Percentiles rank a stretch among this genome's conserved stretches.
Conservation (phyloP, 2,113 vertebrate species). For the Myodes glareolus region DNA sequence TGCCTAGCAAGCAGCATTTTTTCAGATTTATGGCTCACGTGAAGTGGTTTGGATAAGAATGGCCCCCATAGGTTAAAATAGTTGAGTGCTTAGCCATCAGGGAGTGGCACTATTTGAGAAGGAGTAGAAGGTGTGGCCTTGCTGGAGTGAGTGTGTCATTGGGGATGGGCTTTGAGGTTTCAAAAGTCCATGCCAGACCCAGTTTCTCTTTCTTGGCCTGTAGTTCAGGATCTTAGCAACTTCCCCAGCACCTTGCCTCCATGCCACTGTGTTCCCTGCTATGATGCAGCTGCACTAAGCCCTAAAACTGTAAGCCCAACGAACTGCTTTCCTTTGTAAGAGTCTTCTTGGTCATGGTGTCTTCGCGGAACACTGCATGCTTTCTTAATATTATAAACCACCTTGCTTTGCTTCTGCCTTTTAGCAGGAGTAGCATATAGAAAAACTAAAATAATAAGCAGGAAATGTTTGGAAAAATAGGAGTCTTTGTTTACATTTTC, state of each 20-base stretch:
- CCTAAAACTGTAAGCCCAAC: neutral
- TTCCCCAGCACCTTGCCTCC: neutral
- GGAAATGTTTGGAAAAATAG: constrained; percentile 71
- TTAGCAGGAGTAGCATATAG: constrained; percentile 61
- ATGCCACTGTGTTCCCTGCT: no score
- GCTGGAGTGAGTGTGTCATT: neutral
- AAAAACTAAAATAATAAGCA: constrained; percentile 54
- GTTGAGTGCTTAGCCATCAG: neutral
- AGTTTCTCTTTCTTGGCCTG: neutral
- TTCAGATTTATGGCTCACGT: constrained; percentile 86
- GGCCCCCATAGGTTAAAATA: neutral
- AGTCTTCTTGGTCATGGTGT: neutral
- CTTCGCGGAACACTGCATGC: constrained; percentile 59
- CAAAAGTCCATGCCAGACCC: neutral
- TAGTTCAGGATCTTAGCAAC: neutral
- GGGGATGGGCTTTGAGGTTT: neutral
- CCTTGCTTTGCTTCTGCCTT: constrained; percentile 74
- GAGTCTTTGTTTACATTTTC: constrained; percentile 24
- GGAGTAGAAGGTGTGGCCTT: neutral
- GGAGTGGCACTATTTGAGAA: neutral
- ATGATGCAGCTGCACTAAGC: neutral
- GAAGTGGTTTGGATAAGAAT: neutral
- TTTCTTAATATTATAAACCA: constrained; percentile 84
- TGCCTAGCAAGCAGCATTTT: constrained; percentile 85
- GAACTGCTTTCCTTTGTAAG: neutral